A percentile compares a stretch with the other conserved stretches of the same genome.
Evolutionary conservation across 2,888 invertebrate species (phyloP).

Genomic region (Drosophila parthenogenetica): DNA sequence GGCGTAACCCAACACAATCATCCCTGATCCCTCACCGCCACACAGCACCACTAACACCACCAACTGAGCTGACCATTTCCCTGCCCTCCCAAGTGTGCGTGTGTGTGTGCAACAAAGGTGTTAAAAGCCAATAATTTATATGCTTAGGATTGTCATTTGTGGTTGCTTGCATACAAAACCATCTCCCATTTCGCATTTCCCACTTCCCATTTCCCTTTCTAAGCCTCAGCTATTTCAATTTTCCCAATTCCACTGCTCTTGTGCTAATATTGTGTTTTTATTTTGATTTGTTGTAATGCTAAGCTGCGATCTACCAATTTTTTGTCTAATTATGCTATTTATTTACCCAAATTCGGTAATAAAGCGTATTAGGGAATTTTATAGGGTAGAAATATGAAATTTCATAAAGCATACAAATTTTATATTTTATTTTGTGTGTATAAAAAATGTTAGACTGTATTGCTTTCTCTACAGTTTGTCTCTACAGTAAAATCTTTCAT

Average conservation of each 20-base stretch:
- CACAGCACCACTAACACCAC: slow-evolving; percentile 4
- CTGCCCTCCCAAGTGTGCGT: slow-evolving; percentile 14
- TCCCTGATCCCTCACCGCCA: background rate
- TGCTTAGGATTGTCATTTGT: slow-evolving; percentile 66
- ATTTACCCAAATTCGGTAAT: background rate
- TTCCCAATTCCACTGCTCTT: background rate
- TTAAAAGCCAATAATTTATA: slow-evolving; percentile 83
- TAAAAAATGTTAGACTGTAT: too few species aligned
- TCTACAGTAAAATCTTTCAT: too few species aligned
- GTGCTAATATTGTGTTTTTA: slow-evolving; percentile 35
- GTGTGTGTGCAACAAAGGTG: slow-evolving; percentile 56
- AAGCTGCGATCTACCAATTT: background rate
- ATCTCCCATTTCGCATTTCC: slow-evolving; percentile 9
- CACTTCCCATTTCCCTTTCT: slow-evolving; percentile 3
- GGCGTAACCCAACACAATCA: slow-evolving; percentile 37
- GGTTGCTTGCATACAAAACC: slow-evolving; percentile 27
- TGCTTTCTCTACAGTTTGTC: too few species aligned
- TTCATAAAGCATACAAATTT: too few species aligned
- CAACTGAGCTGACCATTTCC: slow-evolving; percentile 24
- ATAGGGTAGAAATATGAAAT: background rate
- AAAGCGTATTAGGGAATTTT: background rate
- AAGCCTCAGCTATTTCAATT: slow-evolving; percentile 1
- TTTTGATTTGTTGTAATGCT: slow-evolving; percentile 49
- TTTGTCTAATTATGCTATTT: slow-evolving; percentile 3
- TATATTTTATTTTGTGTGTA: too few species aligned